Conservation (phyloP, 2,797 vertebrate species). For the Syngnathus acus region DNA sequence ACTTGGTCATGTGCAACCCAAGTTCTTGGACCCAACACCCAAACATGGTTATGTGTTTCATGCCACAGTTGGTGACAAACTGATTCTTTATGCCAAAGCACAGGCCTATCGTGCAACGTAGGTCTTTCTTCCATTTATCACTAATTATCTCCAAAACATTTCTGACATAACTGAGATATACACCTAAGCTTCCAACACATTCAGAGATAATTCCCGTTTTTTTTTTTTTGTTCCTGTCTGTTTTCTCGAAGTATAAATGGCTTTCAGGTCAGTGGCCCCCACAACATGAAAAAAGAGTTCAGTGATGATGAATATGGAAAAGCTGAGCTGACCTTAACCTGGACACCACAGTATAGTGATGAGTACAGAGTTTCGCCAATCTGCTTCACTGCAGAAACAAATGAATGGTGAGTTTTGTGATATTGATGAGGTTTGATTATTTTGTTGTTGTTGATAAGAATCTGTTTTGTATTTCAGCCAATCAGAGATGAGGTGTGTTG, state of each 20-base stretch:
- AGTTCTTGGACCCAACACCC: slow-evolving; percentile 51
- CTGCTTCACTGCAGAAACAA: slow-evolving; percentile 66
- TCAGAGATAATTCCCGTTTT: not conserved
- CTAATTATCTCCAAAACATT: not conserved
- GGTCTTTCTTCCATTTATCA: not conserved
- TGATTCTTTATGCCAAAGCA: slow-evolving; percentile 42
- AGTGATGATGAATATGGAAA: slow-evolving; percentile 6
- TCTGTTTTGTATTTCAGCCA: slow-evolving; percentile 48
- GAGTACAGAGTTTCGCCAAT: slow-evolving; percentile 42
- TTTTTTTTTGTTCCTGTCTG: not conserved
- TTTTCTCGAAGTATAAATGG: slow-evolving; percentile 43
- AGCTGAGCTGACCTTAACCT: slow-evolving; percentile 38
- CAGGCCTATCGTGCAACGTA: slow-evolving; percentile 46
- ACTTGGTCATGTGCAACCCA: slow-evolving; percentile 37
- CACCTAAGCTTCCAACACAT: too few relatives aligned
- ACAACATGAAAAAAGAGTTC: slow-evolving; percentile 52
- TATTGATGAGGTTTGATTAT: not conserved
- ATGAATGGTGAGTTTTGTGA: slow-evolving; percentile 27
- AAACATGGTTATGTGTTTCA: slow-evolving; percentile 37
- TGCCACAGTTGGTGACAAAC: slow-evolving; percentile 37
- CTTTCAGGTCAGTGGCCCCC: slow-evolving; percentile 66
- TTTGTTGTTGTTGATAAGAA: not conserved
- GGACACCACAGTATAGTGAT: slow-evolving; percentile 50
- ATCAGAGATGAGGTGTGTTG: slow-evolving; percentile 68
- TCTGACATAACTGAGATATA: not conserved